These are phyloP conservation scores for Garra rufa DNA, from an alignment of 2,113 vertebrate genomes.

Conservation along the genomic window DNA sequence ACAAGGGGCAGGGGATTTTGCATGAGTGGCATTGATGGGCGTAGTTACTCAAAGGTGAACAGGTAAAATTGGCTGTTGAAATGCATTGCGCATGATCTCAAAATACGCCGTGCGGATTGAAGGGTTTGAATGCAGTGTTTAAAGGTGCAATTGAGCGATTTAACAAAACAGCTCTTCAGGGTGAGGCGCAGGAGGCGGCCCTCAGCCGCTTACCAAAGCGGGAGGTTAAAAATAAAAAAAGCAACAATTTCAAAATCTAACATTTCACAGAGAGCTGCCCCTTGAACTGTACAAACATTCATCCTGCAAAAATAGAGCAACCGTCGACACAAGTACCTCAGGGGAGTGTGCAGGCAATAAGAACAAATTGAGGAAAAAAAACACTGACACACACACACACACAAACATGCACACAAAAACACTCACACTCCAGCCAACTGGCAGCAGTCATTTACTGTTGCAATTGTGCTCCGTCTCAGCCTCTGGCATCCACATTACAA, in stretches of 20 bases:
- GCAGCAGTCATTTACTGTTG: slow-evolving; percentile 37
- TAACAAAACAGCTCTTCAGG: slow-evolving; percentile 1
- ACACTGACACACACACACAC: not conserved
- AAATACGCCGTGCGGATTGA: not conserved
- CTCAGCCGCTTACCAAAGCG: not conserved
- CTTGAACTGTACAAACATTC: slow-evolving; percentile 35
- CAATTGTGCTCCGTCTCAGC: slow-evolving; percentile 36
- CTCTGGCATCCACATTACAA: slow-evolving; percentile 42
- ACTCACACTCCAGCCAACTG: slow-evolving; percentile 11
- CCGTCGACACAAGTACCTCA: slow-evolving; percentile 38
- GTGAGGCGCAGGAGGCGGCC: not conserved
- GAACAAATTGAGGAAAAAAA: slow-evolving; percentile 29
- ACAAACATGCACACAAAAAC: slow-evolving; percentile 23
- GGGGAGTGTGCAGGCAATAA: slow-evolving; percentile 25
- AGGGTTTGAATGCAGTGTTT: slow-evolving; percentile 3
- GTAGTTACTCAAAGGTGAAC: not conserved
- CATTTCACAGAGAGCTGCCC: slow-evolving; percentile 21
- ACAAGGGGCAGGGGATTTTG: not conserved
- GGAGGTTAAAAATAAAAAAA: slow-evolving; percentile 19
- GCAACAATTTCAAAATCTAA: not conserved
- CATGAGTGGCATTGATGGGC: not conserved
- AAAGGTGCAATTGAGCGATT: slow-evolving; percentile 17
- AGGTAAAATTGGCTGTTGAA: not conserved
- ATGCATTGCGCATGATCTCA: not conserved
- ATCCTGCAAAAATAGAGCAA: slow-evolving; percentile 43